Percentiles rank a stretch among this genome's conserved stretches.
Evolutionary conservation across 2,888 invertebrate genomes (phyloP).

Genomic region (Torymus texanus): DNA sequence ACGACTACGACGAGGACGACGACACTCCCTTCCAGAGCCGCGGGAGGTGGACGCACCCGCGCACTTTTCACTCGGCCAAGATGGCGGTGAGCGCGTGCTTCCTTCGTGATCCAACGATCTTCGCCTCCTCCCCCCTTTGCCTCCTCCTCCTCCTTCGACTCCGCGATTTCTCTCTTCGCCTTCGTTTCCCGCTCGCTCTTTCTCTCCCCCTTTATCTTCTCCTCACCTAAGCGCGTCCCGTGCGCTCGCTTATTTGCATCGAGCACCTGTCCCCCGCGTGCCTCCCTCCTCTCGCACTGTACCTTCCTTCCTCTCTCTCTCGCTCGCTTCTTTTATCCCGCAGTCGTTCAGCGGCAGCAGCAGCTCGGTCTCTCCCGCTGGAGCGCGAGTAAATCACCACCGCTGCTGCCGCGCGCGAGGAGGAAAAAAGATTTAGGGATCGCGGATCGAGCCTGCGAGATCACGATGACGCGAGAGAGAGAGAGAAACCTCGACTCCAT

Average conservation of each 20-base stretch:
- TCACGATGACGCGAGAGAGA: slow-evolving; percentile 55
- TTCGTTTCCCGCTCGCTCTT: slow-evolving; percentile 27
- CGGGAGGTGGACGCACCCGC: slow-evolving; percentile 62
- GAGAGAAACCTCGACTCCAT: slow-evolving; percentile 52
- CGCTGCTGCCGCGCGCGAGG: background rate
- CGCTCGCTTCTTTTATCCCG: slow-evolving; percentile 33
- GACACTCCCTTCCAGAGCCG: slow-evolving; percentile 66
- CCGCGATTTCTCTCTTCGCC: slow-evolving; percentile 30
- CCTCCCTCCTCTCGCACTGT: slow-evolving; percentile 20
- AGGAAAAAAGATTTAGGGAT: slow-evolving; percentile 56
- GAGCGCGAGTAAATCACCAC: slow-evolving; percentile 53
- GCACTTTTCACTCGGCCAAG: slow-evolving; percentile 60
- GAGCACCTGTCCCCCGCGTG: slow-evolving; percentile 62
- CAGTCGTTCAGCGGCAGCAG: slow-evolving; percentile 1
- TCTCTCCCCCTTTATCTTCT: slow-evolving; percentile 50
- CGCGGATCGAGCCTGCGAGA: slow-evolving; percentile 43
- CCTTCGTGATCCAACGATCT: slow-evolving; percentile 28
- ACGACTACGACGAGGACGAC: slow-evolving; percentile 55
- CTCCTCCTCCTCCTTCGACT: background rate
- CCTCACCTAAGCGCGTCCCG: slow-evolving; percentile 31
- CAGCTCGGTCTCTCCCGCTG: slow-evolving; percentile 3
- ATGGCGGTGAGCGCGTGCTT: slow-evolving; percentile 64
- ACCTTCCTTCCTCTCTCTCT: background rate
- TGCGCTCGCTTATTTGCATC: slow-evolving; percentile 49
- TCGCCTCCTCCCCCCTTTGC: background rate